These are phyloP conservation scores for Hydrophis major DNA, from an alignment of 2,797 vertebrate species.

Conservation along the genomic window DNA sequence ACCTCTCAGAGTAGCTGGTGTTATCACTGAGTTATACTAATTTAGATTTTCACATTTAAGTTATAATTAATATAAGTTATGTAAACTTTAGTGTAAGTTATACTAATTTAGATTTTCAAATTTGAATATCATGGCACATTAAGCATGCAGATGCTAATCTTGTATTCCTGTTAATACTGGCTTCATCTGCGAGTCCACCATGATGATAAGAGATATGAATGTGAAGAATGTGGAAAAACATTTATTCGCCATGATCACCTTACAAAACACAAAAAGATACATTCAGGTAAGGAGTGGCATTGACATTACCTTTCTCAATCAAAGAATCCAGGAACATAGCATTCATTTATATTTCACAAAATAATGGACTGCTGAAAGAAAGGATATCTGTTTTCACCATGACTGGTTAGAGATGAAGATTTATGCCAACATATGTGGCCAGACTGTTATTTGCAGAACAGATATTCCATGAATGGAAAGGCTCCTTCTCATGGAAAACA, in stretches of 20 bases:
- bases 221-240: constrained; percentile 94
- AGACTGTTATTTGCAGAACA: background rate
- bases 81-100: background rate
- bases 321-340: background rate
- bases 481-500: background rate
- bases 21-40: background rate
- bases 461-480: background rate
- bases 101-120: background rate
- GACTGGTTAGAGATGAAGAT: background rate
- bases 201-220: constrained; percentile 96
- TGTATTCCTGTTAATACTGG: constrained; percentile 64
- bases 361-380: background rate
- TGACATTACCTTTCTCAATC: constrained; percentile 8
- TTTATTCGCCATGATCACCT: constrained; percentile 97
- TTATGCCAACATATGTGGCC: background rate
- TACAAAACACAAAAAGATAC: constrained; percentile 97
- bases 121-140: background rate
- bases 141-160: background rate
- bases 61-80: background rate
- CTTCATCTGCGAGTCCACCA: constrained; percentile 95
- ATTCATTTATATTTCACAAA: constrained; percentile 1
- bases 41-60: background rate
- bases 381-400: constrained; percentile 38
- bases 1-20: background rate
- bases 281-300: constrained; percentile 82